Evolutionary conservation across 2,113 vertebrate species (phyloP).

Genomic region (Paratilapia polleni): DNA sequence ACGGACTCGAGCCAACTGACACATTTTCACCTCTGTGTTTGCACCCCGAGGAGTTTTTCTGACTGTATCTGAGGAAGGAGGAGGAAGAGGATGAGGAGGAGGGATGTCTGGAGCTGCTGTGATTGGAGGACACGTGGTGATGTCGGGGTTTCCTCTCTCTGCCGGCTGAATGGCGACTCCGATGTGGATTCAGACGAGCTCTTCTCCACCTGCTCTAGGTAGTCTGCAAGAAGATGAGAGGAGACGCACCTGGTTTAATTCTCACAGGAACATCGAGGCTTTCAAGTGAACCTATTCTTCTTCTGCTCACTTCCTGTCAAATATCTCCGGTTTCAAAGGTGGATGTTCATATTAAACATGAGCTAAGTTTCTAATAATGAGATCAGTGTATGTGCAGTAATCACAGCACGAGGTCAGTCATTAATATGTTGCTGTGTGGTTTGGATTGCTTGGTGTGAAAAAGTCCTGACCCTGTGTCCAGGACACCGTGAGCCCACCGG

Average conservation of each 20-base stretch:
- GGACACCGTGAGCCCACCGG: no score
- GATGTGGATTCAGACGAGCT: background rate
- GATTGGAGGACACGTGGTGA: constrained; percentile 3
- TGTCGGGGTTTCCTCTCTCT: background rate
- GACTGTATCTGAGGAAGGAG: background rate
- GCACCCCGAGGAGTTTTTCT: background rate
- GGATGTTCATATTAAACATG: no score
- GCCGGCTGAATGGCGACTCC: background rate
- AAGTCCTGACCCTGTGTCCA: no score
- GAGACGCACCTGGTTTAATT: background rate
- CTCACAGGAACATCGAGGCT: background rate
- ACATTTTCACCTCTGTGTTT: constrained; percentile 65
- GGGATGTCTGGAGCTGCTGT: background rate
- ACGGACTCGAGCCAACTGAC: background rate
- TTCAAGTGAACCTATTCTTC: no score
- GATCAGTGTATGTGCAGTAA: no score
- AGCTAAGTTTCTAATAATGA: no score
- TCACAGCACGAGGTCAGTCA: no score
- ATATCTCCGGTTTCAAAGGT: no score
- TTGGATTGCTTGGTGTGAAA: no score
- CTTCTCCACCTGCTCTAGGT: constrained; percentile 37
- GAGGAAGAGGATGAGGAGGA: background rate
- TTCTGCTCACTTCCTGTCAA: background rate
- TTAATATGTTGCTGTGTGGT: no score
- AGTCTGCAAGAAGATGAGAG: constrained; percentile 31